These are phyloP conservation scores for Struthio camelus DNA, from an alignment of 2,113 vertebrate species.

Conservation along the genomic window DNA sequence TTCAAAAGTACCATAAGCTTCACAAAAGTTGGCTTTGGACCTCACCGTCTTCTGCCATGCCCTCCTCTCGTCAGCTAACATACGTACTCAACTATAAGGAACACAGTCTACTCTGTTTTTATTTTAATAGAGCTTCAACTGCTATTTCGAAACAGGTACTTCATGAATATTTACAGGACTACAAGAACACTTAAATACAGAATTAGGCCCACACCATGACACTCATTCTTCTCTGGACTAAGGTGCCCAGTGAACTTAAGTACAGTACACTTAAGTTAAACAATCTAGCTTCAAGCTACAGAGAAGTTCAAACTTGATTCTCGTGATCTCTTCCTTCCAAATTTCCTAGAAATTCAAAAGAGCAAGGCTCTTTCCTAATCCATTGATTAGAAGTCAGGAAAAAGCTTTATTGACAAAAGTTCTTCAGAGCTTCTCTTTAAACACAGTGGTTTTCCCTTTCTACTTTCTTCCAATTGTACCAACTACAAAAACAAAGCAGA, in stretches of 20 bases:
- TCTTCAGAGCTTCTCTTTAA: not conserved
- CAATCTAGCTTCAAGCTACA: not conserved
- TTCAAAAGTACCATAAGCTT: not conserved
- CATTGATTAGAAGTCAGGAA: not conserved
- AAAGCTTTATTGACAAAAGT: not conserved
- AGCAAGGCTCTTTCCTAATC: not conserved
- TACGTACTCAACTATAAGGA: not conserved
- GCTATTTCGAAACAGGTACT: not conserved
- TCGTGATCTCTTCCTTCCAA: not conserved
- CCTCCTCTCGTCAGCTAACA: not conserved
- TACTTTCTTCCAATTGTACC: not conserved
- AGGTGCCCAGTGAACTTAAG: not conserved
- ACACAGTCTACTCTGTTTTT: not conserved
- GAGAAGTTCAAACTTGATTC: not conserved
- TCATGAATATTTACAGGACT: not conserved
- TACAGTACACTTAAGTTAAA: not conserved
- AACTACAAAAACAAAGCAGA: not conserved
- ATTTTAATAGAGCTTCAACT: not conserved
- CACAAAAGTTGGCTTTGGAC: rapidly evolving
- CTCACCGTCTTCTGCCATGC: rapidly evolving
- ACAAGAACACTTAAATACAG: not conserved
- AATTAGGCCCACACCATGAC: not conserved
- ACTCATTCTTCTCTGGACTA: not conserved
- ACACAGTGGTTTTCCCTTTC: not conserved
- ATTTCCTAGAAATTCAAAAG: not conserved